A percentile compares a stretch with the other conserved stretches of the same genome.
These are phyloP conservation scores for Diprion similis DNA, from an alignment of 1,140 invertebrate genomes.

Conservation along the genomic window DNA sequence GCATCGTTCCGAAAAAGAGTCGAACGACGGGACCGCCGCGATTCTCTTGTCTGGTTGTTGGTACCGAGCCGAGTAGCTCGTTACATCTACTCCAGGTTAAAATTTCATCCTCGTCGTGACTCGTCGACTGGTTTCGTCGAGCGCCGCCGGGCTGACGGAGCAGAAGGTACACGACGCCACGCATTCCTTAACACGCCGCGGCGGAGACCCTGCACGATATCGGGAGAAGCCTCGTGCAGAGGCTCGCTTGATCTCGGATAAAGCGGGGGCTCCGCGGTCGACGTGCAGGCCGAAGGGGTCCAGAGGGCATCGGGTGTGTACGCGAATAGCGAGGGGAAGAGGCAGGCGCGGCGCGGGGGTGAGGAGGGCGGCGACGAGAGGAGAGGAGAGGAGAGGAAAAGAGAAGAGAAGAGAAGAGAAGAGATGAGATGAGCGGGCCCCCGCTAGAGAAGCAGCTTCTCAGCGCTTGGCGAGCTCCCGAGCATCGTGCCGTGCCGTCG, in stretches of 20 bases:
- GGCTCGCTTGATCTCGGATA: slow-evolving; percentile 31
- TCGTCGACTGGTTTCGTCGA: background rate
- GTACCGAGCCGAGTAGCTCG: background rate
- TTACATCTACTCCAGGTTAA: background rate
- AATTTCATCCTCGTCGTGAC: background rate
- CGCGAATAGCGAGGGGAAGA: slow-evolving; percentile 41
- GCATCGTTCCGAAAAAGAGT: no score
- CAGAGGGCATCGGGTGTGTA: background rate
- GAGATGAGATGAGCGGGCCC: slow-evolving; percentile 21
- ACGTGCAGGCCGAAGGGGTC: slow-evolving; percentile 10
- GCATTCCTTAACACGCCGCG: no score
- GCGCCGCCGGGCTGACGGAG: slow-evolving; percentile 1
- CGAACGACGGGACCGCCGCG: no score
- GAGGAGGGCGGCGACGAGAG: slow-evolving; percentile 29
- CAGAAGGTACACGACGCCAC: background rate
- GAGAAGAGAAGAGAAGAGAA: slow-evolving; percentile 27
- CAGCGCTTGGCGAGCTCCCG: background rate
- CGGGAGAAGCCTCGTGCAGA: slow-evolving; percentile 15
- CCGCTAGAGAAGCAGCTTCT: slow-evolving; percentile 20
- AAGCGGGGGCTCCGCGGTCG: slow-evolving; percentile 22
- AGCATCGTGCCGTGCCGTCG: background rate
- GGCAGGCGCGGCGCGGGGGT: slow-evolving; percentile 38
- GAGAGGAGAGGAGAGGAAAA: slow-evolving; percentile 21
- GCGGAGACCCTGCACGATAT: background rate
- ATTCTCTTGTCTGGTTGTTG: background rate